phyloP scores from a whole-genome alignment of 2,888 invertebrate genomes.

The Nymphalis urticae region DNA sequence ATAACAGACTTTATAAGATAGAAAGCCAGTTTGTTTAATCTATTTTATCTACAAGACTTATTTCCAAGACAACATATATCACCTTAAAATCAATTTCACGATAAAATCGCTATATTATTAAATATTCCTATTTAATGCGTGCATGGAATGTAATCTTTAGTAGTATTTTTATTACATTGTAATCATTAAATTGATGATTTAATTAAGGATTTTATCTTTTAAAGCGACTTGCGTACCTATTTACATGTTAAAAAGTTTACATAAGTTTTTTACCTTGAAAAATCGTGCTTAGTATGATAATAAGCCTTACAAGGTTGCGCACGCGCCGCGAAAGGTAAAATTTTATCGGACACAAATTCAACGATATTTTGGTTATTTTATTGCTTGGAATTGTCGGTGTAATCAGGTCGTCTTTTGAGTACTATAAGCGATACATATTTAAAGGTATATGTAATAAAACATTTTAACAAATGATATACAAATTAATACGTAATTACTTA shows the following conservation, averaged over 20 bases:
- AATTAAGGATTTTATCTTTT: background rate
- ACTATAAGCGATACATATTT: background rate
- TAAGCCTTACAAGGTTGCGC: conserved; percentile 14
- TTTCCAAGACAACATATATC: too few relatives aligned
- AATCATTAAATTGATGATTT: background rate
- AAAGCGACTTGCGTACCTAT: background rate
- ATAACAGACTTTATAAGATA: too few relatives aligned
- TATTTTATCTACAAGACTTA: too few relatives aligned
- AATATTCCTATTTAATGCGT: too few relatives aligned
- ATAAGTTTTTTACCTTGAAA: conserved; percentile 18
- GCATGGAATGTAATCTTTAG: too few relatives aligned
- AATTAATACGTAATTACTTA: too few relatives aligned
- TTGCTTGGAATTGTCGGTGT: background rate
- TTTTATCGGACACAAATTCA: conserved; percentile 5
- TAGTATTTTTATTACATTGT: background rate
- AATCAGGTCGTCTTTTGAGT: background rate
- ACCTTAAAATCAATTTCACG: too few relatives aligned
- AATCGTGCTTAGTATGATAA: conserved; percentile 16
- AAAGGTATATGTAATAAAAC: background rate
- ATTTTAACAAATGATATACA: background rate
- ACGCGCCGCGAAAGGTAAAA: conserved; percentile 13
- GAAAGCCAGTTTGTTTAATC: too few relatives aligned
- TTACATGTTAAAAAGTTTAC: conserved; percentile 17
- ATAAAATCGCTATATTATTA: too few relatives aligned
- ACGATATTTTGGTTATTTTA: conserved; percentile 3